Evolutionary conservation across 2,113 vertebrate genomes (phyloP), one percentile per base, ranked within the genome.

Genomic region (Sminthopsis crassicaudata): DNA sequence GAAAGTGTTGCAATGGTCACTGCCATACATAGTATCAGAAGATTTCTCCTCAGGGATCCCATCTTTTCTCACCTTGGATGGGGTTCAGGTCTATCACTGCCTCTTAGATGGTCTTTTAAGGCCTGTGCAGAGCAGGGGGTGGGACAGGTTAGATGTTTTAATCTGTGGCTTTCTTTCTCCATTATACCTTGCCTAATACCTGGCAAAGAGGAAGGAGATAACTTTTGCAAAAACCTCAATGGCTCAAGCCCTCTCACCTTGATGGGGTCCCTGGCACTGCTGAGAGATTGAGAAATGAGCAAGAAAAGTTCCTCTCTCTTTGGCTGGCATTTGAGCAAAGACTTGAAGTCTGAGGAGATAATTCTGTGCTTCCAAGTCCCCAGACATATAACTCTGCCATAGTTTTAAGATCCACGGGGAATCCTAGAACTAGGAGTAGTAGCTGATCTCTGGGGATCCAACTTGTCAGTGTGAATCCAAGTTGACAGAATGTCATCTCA

Each of bases 81-180:
- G 67, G n/a, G 1, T 42, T 19, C 19, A 42, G 6, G 19, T 42
- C 67, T 76, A 0, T 19, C 67, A 6, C 6, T 19, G 36, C 30
- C 14, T 76, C 67, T 14, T 7, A 76, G 67, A 84, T 42, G 16
- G 42, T 84, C n/a, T 84, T 84, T 84, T 42, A 42, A 84, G 19
- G 67, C 16, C 67, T n/a, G 4, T 84, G 67, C 6, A 84, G n/a
- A 19, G n/a, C 19, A 42, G n/a, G 42, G 6, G 36, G 54, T 1
- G 24, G 7, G 67, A 16, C 16, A 42, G 67, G 19, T 22, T 7
- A 42, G 67, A 42, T 84, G 67, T 42, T 42, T 84, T 42, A n/a
- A 84, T 84, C 67, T 84, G 67, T 84, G 67, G n/a, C n/a, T 84
- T 76, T 84, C 67, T 84, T 84, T 84, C 36, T 76, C 60, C 60